Evolutionary conservation across 2,113 vertebrate species (phyloP).

Genomic region (Anseranas semipalmata): DNA sequence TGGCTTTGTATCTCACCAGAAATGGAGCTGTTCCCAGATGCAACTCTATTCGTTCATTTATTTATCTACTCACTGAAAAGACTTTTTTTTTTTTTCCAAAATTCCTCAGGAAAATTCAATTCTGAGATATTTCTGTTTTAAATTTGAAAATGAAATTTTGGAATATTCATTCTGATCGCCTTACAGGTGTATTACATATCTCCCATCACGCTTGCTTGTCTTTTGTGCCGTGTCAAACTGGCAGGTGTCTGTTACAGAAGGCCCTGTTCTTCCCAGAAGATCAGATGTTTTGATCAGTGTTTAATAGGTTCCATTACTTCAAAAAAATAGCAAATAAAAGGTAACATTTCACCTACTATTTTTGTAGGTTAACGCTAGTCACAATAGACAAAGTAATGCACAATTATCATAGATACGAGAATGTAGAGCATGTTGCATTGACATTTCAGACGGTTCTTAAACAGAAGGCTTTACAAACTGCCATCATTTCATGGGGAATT

Average conservation of each 20-base stretch:
- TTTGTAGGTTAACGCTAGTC: neutral
- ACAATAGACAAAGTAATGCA: neutral
- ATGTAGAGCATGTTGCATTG: neutral
- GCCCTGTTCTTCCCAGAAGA: neutral
- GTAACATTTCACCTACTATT: neutral
- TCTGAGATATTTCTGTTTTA: neutral
- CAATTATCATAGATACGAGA: neutral
- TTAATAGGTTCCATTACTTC: neutral
- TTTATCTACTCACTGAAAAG: neutral
- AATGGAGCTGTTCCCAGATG: neutral
- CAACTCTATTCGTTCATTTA: neutral
- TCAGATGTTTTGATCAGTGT: constrained; percentile 3
- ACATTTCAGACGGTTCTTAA: neutral
- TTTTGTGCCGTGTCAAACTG: neutral
- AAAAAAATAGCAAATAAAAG: neutral
- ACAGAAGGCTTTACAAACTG: neutral
- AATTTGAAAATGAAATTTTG: neutral
- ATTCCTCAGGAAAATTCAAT: neutral
- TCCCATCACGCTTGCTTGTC: neutral
- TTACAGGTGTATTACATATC: neutral
- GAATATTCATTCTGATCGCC: neutral
- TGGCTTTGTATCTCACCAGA: fast-evolving
- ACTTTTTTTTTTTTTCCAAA: neutral
- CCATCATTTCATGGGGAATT: neutral
- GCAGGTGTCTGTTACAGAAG: neutral